phyloP scores from a whole-genome alignment of 64 coral and sea anemone species.

The Cladopsammia gracilis region DNA sequence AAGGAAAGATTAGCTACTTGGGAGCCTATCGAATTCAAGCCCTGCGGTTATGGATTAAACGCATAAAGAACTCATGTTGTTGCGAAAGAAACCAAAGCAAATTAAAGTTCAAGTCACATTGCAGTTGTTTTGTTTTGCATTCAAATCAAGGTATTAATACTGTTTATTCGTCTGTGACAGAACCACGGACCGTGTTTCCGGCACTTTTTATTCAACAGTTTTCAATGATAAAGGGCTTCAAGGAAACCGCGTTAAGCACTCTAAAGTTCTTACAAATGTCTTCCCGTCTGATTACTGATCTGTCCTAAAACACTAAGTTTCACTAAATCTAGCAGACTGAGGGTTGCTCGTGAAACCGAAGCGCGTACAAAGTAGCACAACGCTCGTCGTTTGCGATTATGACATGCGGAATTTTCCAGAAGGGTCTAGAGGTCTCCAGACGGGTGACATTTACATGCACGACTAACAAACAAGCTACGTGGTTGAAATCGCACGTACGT shows the following conservation, averaged over 20 bases:
- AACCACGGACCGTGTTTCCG: constrained; percentile 29
- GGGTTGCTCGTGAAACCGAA: neutral
- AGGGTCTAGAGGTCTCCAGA: neutral
- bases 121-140: constrained; percentile 34
- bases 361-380: neutral
- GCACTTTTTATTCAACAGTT: constrained; percentile 12
- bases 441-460: no score
- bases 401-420: neutral
- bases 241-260: neutral
- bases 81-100: neutral
- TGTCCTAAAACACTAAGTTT: neutral
- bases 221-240: neutral
- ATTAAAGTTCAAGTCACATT: neutral
- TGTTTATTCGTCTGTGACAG: constrained; percentile 46
- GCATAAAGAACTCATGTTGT: constrained; percentile 40
- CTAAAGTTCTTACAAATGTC: neutral
- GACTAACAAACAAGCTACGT: neutral
- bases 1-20: neutral
- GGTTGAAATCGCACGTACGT: neutral
- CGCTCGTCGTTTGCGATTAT: neutral
- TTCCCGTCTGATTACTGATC: neutral
- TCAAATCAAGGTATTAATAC: constrained; percentile 17
- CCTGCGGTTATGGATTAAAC: neutral
- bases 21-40: neutral
- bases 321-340: neutral